Evolutionary conservation across 2,113 vertebrate species (phyloP), one percentile per base, ranked within the genome.

Genomic region (Stercorarius parasiticus): DNA sequence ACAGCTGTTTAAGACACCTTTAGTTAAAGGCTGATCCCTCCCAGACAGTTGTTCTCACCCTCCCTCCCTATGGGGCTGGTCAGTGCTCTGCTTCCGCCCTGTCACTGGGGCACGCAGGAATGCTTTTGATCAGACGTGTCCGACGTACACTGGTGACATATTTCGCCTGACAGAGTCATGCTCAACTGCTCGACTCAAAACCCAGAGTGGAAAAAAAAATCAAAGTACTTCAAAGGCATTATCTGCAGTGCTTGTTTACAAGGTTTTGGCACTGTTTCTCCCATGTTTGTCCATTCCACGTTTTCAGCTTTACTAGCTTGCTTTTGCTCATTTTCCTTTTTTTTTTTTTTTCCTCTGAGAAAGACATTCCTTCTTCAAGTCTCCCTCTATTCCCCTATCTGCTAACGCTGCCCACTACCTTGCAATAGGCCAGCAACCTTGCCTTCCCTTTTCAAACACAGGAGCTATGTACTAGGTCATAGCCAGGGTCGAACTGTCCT

Each of bases 91-190:
- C 62, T 95, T 78, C 69, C 89, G 70, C 47, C 72, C 64, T n/a
- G 34, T 52, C 90, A 81, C 45, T 34, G 76, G 58, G 26, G 79
- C 92, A 50, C 0, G 19, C 49, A 80, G 92, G 80, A 94, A 93
- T 72, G 92, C 87, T 82, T 95, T 88, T 86, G 92, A 92, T 94
- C 85, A 73, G 40, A 89, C 18, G n/a, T 2, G 9, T 38, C 72
- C 61, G 81, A 87, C 62, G 62, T 70, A 70, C 74, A 38, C 32
- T 70, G 59, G 26, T 73, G 79, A 92, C 87, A 82, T 22, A 86
- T 80, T 92, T 38, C 58, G 79, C 88, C 62, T 58, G 58, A 82
- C 65, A 88, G 49, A 61, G 32, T 73, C 76, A 73, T 2, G 53
- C 64, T 89, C 47, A 71, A 66, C 53, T 40, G 79, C 61, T 74